Conservation (phyloP, 92 coral and sea anemone genomes). For the Bergia puertoricense region DNA sequence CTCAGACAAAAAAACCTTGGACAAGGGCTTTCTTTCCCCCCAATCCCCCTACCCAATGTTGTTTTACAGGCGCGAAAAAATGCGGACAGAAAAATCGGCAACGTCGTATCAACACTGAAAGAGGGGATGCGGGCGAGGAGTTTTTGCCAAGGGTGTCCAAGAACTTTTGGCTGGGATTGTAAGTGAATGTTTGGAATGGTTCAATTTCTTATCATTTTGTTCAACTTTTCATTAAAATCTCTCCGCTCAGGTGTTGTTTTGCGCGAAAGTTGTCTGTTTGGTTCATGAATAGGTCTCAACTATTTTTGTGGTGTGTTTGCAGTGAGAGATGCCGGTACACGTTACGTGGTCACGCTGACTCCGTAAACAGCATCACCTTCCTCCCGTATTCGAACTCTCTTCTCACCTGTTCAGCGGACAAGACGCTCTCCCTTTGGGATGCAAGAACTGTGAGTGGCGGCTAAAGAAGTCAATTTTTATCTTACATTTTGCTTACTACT, state of each 20-base stretch:
- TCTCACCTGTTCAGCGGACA: slow-evolving; percentile 97
- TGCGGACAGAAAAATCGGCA: too few species aligned
- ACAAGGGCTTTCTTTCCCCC: too few species aligned
- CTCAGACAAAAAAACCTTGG: too few species aligned
- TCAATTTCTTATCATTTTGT: neutral
- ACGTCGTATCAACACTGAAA: too few species aligned
- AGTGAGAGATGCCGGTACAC: slow-evolving; percentile 97
- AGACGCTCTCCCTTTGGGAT: slow-evolving; percentile 98
- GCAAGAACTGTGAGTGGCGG: slow-evolving; percentile 85
- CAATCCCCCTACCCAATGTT: too few species aligned
- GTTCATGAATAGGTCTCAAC: neutral
- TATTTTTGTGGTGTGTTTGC: slow-evolving; percentile 17
- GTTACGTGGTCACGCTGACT: slow-evolving; percentile 98
- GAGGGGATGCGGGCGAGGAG: too few species aligned
- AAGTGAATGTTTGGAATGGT: too few species aligned
- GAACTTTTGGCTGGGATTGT: too few species aligned
- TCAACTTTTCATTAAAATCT: too few species aligned
- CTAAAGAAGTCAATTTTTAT: neutral
- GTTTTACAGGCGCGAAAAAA: too few species aligned
- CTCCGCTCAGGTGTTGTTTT: neutral
- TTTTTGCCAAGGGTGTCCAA: too few species aligned
- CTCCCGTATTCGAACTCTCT: slow-evolving; percentile 93
- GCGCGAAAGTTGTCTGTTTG: neutral
- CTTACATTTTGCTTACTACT: neutral
- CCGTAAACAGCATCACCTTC: slow-evolving; percentile 93